Base-by-base conservation (phyloP, 2,888 invertebrate species). In the Xestia rhomboidea region DNA sequence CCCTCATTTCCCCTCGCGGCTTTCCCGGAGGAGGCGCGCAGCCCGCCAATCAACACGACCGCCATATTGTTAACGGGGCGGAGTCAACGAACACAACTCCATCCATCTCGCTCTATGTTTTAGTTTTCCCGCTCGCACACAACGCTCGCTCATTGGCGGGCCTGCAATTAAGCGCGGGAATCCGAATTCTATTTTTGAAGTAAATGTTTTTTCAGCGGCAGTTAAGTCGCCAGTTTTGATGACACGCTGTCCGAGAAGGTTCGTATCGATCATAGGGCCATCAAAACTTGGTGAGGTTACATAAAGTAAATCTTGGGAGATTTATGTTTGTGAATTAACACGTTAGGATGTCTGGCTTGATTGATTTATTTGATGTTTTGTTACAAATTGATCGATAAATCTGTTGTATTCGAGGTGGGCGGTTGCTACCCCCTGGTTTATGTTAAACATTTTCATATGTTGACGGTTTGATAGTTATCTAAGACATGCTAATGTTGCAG, bases 11-110 rank as follows among this genome's bases (percentile, higher is more conserved):
- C 93, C 86, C 90, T 91, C 90, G 90, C 92, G 88, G 91, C 88
- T 96, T 96, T 95, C 94, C 95, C 93, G 93, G 94, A 93, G 95
- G 95, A 91, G 88, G 90, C 93, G 91, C 93, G 90, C 90, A 85
- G 92, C 94, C 96, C 96, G 95, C 97, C 97, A 97, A 97, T 97
- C 97, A 96, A 94, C 94, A 93, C 89, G 91, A 92, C 95, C 97
- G 97, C 97, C 97, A 97, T 97, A 97, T 97, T 97, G 97, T 97
- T 96, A 96, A 95, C 91, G 93, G 96, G 97, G 97, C 97, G 97
- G 97, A 95, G 97, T 90, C 90, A 85, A n/a, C 82, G 84, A 84
- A 87, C 90, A 89, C 91, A 90, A 90, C 86, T 90, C 89, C 85
- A 72, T 91, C 92, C 87, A 85, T 94, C 95, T 91, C 91, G 85